These are phyloP conservation scores for Meriones psammophilus DNA, from an alignment of 2,797 vertebrate species.

Conservation along the genomic window DNA sequence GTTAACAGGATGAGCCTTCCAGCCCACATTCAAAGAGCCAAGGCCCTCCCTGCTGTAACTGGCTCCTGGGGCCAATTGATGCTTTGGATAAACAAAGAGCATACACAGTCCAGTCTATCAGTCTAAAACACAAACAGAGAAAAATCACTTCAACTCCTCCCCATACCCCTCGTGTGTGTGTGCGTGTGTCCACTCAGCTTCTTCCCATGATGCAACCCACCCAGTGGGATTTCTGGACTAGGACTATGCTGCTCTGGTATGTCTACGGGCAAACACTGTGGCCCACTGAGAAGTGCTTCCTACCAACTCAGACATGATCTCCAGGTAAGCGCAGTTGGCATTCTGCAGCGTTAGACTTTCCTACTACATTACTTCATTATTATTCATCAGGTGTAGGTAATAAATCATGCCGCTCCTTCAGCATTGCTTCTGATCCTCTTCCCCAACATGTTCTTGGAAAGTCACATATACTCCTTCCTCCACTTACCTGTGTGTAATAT, in stretches of 20 bases:
- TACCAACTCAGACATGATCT: background rate
- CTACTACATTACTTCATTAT: background rate
- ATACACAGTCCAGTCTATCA: no score
- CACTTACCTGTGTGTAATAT: background rate
- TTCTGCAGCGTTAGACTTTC: background rate
- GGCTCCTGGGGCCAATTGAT: background rate
- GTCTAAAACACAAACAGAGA: background rate
- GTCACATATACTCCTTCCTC: background rate
- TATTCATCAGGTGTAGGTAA: background rate
- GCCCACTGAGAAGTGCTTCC: background rate
- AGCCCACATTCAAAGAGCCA: background rate
- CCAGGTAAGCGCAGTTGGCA: background rate
- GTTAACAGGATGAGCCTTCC: background rate
- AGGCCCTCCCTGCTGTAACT: no score
- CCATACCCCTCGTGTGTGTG: background rate
- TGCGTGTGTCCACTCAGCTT: background rate
- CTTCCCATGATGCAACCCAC: background rate
- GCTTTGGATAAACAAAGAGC: background rate
- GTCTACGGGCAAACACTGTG: background rate
- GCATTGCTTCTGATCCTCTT: background rate
- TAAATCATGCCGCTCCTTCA: background rate
- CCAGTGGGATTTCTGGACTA: background rate
- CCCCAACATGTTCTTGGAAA: background rate
- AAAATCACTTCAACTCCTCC: background rate
- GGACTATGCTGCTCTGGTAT: accelerated